phyloP scores from a whole-genome alignment of 2,888 invertebrate genomes.

The Cyrtodaria siliqua region DNA sequence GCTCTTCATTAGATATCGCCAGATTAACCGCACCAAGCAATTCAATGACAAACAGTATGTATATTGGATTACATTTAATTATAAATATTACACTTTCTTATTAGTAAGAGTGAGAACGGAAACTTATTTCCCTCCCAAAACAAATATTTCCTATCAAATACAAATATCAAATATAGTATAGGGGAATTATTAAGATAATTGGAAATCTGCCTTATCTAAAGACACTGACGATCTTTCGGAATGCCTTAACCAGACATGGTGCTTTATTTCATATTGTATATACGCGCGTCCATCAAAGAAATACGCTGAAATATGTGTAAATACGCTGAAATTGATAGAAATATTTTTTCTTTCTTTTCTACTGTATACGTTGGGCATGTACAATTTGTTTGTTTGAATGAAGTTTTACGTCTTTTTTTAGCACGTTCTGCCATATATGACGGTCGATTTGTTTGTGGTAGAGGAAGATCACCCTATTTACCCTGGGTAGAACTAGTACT shows the following conservation, averaged over 20 bases:
- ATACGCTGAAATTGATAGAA: too few species aligned
- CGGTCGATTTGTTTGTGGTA: too few species aligned
- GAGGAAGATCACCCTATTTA: too few species aligned
- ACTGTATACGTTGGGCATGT: too few species aligned
- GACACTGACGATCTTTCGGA: slow-evolving; percentile 5
- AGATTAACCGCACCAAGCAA: neutral
- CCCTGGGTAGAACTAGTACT: too few species aligned
- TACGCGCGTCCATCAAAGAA: neutral
- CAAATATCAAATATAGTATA: slow-evolving; percentile 36
- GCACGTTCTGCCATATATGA: too few species aligned
- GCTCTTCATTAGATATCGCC: neutral
- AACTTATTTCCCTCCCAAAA: slow-evolving; percentile 1
- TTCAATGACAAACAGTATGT: neutral
- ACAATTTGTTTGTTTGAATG: too few species aligned
- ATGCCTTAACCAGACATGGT: slow-evolving; percentile 13
- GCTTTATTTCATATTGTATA: slow-evolving; percentile 1
- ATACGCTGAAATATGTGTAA: too few species aligned
- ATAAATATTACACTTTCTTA: slow-evolving; percentile 24
- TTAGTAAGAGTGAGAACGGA: slow-evolving; percentile 1
- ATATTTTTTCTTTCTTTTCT: too few species aligned
- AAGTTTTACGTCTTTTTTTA: too few species aligned
- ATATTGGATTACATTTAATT: slow-evolving; percentile 8
- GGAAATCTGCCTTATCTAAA: slow-evolving; percentile 16
- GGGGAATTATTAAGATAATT: slow-evolving; percentile 34
- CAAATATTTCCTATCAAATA: slow-evolving; percentile 16